A percentile compares a stretch with the other conserved stretches of the same genome.
Evolutionary conservation across 2,888 invertebrate species (phyloP).

Genomic region (Metacarcinus magister): DNA sequence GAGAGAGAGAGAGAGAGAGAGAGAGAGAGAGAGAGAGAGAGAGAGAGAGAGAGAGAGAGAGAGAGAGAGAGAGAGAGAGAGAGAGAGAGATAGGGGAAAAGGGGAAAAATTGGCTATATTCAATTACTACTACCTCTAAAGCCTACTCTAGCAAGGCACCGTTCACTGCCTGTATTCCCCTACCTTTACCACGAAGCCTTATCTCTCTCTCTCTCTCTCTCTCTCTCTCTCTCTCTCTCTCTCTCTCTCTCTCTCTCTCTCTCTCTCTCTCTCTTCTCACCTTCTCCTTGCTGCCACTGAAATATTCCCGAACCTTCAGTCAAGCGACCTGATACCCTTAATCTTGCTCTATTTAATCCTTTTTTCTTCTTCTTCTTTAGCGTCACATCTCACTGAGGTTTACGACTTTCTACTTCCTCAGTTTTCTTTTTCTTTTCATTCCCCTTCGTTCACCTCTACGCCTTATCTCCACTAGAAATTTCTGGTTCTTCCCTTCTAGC

Average conservation of each 20-base stretch:
- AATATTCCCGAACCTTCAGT: not conserved
- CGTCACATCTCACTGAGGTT: not conserved
- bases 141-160: not conserved
- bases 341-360: not conserved
- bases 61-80: conserved; percentile 11
- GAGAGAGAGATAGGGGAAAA: not conserved
- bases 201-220: not conserved
- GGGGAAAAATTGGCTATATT: not conserved
- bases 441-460: not conserved
- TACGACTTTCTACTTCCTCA: not conserved
- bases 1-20: conserved; percentile 14
- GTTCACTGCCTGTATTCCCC: not conserved
- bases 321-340: not conserved
- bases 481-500: not conserved
- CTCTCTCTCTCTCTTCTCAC: too few species aligned
- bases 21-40: conserved; percentile 19
- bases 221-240: not conserved
- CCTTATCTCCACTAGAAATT: not conserved
- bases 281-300: not conserved
- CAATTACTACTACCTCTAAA: not conserved
- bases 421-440: too few species aligned
- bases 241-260: too few species aligned
- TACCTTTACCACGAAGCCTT: not conserved
- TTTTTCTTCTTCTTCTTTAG: not conserved
- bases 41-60: conserved; percentile 35